Evolutionary conservation across 2,113 vertebrate species (phyloP).

Genomic region (Columba livia): DNA sequence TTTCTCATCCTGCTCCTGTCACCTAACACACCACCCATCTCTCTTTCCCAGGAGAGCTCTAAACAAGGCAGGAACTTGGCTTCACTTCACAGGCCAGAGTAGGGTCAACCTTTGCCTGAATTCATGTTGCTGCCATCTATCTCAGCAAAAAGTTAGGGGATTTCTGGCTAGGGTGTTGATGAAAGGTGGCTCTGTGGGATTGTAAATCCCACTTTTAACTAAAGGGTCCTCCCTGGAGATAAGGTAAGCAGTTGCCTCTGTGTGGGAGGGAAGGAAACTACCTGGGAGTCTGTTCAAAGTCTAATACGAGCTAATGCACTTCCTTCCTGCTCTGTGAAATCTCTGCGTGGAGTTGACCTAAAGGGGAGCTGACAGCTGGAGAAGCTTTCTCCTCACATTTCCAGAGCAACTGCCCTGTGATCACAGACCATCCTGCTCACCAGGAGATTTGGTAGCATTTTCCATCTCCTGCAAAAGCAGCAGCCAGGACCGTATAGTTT

Average conservation of each 20-base stretch:
- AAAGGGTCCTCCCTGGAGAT: neutral
- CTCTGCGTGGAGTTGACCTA: neutral
- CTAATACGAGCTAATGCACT: neutral
- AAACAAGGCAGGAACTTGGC: neutral
- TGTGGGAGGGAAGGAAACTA: conserved; percentile 3
- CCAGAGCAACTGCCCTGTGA: neutral
- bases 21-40: neutral
- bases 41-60: neutral
- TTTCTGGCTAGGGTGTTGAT: neutral
- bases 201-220: neutral
- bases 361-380: conserved; percentile 17
- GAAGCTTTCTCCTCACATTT: neutral
- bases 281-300: neutral
- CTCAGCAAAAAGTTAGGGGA: neutral
- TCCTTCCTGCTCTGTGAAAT: neutral
- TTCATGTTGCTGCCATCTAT: neutral
- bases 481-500: neutral
- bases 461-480: neutral
- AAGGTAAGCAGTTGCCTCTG: neutral
- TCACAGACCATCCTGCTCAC: neutral
- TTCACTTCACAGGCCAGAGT: neutral
- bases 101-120: neutral
- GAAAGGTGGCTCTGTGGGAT: neutral
- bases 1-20: neutral
- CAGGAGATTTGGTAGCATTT: neutral